Evolutionary conservation across 2,113 vertebrate species (phyloP), one percentile per base, ranked within the genome.

Genomic region (Aphyosemion australe): DNA sequence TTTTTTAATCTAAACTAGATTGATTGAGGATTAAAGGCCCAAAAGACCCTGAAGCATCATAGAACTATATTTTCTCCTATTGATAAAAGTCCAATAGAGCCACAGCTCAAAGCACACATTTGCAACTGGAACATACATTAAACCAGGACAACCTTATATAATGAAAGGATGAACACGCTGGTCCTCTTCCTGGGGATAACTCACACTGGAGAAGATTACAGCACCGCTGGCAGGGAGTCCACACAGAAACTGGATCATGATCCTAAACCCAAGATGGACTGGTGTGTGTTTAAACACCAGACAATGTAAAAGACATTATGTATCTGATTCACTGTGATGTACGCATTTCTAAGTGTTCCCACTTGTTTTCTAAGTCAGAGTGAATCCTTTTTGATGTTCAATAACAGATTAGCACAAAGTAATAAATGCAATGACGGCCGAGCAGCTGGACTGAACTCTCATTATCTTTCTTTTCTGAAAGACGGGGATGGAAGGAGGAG

Each of bases 381-480:
- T 37, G 58, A 53, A 45, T 74, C 31, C 59, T 69, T 66, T 84
- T 80, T 89, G 85, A 82, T 77, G 65, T 39, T 57, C 20, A 6
- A 39, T 51, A 70, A 61, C 69, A 61, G 73, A 62, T 69, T 66
- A 83, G 65, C 69, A 80, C 82, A 88, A 84, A 86, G 69, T 87
- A 84, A 89, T 89, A 81, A 84, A 78, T 80, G 64, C 65, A 63
- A 56, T 50, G 69, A 47, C 50, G 68, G 75, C 76, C 55, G 70
- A 42, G 78, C 86, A 86, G 86, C 87, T 87, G 87, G 83, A 59
- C 69, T 74, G 61, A 82, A 32, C 49, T 20, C 78, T 85, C 84
- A 84, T 83, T 90, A 89, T 87, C 72, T 83, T 78, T 76, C 75
- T 80, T 87, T 83, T 87, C 84, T 79, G 85, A 87, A 84, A 79